phyloP scores from a whole-genome alignment of 92 coral and sea anemone genomes.

The Parazoanthus darwini region DNA sequence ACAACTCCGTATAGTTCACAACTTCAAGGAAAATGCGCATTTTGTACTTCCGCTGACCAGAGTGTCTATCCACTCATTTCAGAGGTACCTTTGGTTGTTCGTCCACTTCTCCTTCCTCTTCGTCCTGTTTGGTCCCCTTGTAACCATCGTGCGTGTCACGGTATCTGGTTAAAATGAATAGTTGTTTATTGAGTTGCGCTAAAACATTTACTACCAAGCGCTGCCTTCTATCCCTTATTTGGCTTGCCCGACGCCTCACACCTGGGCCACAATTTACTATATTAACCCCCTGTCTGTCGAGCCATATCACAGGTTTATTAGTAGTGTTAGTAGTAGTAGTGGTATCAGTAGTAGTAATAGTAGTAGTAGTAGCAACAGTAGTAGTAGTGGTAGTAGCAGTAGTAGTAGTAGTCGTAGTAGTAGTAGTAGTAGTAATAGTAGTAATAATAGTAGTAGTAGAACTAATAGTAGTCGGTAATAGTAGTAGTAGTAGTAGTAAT shows the following conservation, averaged over 20 bases:
- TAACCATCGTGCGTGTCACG: constrained; percentile 37
- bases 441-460: too few relatives aligned
- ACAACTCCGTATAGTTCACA: not conserved
- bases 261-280: constrained; percentile 2
- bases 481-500: too few relatives aligned
- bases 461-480: too few relatives aligned
- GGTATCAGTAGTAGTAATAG: not conserved
- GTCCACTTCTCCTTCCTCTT: constrained; percentile 32
- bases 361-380: not conserved
- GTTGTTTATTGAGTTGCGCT: constrained; percentile 22
- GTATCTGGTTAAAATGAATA: constrained; percentile 35
- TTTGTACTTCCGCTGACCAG: not conserved
- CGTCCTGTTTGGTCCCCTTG: constrained; percentile 28
- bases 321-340: not conserved
- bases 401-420: not conserved
- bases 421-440: too few relatives aligned
- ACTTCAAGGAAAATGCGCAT: not conserved
- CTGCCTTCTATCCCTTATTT: constrained; percentile 1
- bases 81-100: constrained; percentile 43
- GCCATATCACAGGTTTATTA: not conserved
- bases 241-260: constrained; percentile 11
- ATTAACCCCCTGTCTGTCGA: not conserved
- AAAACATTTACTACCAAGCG: constrained; percentile 7
- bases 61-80: not conserved
- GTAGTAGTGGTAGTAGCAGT: not conserved